Evolutionary conservation across 1,140 invertebrate species (phyloP), one percentile per base, ranked within the genome.

Genomic region (Diabrotica undecimpunctata): DNA sequence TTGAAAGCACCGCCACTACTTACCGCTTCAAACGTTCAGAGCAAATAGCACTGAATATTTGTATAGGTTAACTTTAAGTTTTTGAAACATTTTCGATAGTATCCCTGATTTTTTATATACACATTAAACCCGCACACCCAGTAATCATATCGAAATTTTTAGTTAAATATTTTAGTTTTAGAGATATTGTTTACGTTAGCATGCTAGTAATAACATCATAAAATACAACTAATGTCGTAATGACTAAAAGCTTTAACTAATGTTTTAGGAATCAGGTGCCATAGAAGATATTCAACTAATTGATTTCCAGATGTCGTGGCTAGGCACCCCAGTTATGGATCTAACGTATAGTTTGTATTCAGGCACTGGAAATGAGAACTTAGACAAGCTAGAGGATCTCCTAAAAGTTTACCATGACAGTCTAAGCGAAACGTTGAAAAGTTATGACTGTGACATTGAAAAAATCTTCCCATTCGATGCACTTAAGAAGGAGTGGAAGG

Each of bases 331-430:
- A 6, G 80, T 83, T 2, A 80, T 80, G 0, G 86, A 87, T 66
- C 66, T 88, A 52, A 79, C 81, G 0, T 85, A 86, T 66, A 85
- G 82, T 61, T 75, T 87, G 5, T 86, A 83, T 64, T 81, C 81
- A 66, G 81, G 81, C 58, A 82, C 84, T 0, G 80, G 83, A 10
- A 70, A 79, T 56, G 67, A 78, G 7, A 78, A 85, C 37, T 75
- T 84, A 8, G 62, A 72, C 14, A 65, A 78, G 66, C 82, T 83
- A 51, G 69, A 82, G 9, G 57, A 77, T 25, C 72, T 85, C 11
- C 54, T 87, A 1, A 68, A 85, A 37, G 68, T 83, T 8, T 87
- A 88, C 74, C 81, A 86, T 63, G 66, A 76, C 10, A 81, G 81
- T 39, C 74, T 87, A 50, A 70, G 67, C 0, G 73, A 73, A 9